Conservation (phyloP, 2,113 vertebrate species). For the Etheostoma cragini region DNA sequence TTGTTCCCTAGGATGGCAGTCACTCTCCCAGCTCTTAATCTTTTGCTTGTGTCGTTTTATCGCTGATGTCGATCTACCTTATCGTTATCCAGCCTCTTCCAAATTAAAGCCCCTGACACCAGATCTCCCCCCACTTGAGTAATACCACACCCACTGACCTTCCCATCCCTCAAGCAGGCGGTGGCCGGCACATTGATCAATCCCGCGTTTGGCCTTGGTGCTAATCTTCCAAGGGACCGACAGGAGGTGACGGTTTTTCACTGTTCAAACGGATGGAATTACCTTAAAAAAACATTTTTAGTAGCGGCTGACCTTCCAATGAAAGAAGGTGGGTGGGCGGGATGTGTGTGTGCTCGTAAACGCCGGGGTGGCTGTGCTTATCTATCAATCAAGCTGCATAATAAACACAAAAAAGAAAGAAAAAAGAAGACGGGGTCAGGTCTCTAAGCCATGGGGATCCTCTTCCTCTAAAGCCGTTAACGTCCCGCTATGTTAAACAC, state of each 20-base stretch:
- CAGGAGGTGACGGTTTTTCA: slow-evolving; percentile 75
- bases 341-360: slow-evolving; percentile 12
- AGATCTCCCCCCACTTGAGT: slow-evolving; percentile 52
- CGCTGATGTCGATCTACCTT: slow-evolving; percentile 51
- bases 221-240: slow-evolving; percentile 70
- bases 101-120: slow-evolving; percentile 69
- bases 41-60: slow-evolving; percentile 22
- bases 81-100: slow-evolving; percentile 58
- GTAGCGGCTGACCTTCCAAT: slow-evolving; percentile 65
- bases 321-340: slow-evolving; percentile 33
- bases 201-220: slow-evolving; percentile 62
- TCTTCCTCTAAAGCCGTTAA: slow-evolving; percentile 9
- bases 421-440: background rate
- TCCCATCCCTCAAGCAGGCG: slow-evolving; percentile 69
- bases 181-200: slow-evolving; percentile 60
- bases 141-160: slow-evolving; percentile 70
- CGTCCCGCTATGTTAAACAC: slow-evolving; percentile 18
- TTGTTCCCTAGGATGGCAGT: background rate
- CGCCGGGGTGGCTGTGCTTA: slow-evolving; percentile 3
- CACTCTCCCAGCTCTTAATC: slow-evolving; percentile 19
- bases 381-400: slow-evolving; percentile 44
- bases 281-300: slow-evolving; percentile 74
- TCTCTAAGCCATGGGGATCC: background rate
- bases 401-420: slow-evolving; percentile 9
- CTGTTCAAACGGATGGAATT: slow-evolving; percentile 74